Conservation (phyloP, 2,113 vertebrate species). For the Poecile atricapillus region DNA sequence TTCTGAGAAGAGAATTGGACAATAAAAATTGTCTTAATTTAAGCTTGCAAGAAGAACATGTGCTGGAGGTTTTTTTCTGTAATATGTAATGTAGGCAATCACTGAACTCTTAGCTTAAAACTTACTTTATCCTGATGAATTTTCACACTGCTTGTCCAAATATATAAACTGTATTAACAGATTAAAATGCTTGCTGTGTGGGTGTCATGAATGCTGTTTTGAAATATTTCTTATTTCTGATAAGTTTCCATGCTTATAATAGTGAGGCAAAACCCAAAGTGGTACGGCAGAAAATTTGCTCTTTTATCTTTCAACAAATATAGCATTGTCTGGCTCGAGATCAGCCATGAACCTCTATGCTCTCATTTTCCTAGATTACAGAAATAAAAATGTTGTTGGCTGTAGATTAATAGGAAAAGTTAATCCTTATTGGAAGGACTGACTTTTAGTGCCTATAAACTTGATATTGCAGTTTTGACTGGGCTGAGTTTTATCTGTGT, state of each 20-base stretch:
- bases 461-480: not conserved
- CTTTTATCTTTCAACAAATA: not conserved
- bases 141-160: not conserved
- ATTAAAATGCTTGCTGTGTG: not conserved
- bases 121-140: not conserved
- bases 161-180: not conserved
- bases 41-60: not conserved
- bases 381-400: not conserved
- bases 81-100: not conserved
- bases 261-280: not conserved
- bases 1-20: not conserved
- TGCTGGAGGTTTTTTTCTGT: not conserved
- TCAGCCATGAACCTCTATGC: not conserved
- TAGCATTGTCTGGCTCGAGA: rapidly evolving
- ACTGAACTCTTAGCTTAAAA: not conserved
- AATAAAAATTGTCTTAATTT: not conserved
- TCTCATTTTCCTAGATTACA: not conserved
- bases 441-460: not conserved
- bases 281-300: not conserved
- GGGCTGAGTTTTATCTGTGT: not conserved
- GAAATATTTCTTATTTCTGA: not conserved
- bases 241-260: not conserved
- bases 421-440: not conserved
- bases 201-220: not conserved
- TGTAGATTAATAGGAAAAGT: not conserved